Percentiles rank a stretch among this genome's conserved stretches.
phyloP scores from a whole-genome alignment of 2,888 invertebrate genomes.

The Mimachlamys varia region DNA sequence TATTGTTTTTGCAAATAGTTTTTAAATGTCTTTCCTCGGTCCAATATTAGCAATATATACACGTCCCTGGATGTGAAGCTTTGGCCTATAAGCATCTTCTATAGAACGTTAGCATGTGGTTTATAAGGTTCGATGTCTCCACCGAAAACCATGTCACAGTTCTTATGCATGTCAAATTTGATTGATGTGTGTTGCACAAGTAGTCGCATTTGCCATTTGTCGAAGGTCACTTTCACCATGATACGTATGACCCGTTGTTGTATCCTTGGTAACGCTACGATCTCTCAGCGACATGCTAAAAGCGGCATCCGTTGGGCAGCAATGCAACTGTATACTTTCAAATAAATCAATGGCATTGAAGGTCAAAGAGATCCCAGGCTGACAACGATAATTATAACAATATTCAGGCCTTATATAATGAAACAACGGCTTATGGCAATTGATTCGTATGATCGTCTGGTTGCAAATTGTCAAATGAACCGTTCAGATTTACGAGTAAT shows the following conservation, averaged over 20 bases:
- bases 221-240: constrained; percentile 16
- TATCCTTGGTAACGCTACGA: neutral
- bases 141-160: neutral
- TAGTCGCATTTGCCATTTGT: neutral
- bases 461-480: neutral
- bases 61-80: neutral
- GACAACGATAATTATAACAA: neutral
- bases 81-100: neutral
- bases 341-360: neutral
- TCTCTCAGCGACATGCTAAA: neutral
- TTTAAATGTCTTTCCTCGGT: neutral
- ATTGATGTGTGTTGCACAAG: neutral
- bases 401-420: neutral
- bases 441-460: neutral
- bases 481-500: neutral
- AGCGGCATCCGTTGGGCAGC: neutral
- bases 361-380: neutral
- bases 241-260: neutral
- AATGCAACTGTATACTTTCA: neutral
- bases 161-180: neutral
- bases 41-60: neutral
- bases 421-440: neutral
- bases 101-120: neutral
- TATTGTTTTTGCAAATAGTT: neutral
- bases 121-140: neutral